phyloP scores from a whole-genome alignment of 2,888 invertebrate species.

The Dermolepida albohirtum region DNA sequence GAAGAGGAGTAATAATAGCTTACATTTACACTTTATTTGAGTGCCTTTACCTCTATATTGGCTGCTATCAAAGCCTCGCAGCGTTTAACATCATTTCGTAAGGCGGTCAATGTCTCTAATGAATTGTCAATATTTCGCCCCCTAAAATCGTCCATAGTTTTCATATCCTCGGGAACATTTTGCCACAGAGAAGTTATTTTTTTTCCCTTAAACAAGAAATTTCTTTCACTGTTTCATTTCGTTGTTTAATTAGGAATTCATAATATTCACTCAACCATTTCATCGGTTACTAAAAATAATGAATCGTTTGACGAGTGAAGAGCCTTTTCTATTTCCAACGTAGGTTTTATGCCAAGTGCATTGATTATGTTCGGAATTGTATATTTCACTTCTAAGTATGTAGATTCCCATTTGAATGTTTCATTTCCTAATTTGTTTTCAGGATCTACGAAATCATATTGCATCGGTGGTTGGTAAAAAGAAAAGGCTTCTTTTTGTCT shows the following conservation, averaged over 20 bases:
- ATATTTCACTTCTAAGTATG: constrained; percentile 59
- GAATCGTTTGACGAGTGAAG: constrained; percentile 63
- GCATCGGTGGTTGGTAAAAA: constrained; percentile 73
- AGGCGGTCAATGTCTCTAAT: constrained; percentile 68
- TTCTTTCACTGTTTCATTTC: constrained; percentile 69
- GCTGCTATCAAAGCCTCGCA: constrained; percentile 81
- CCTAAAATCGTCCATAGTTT: constrained; percentile 74
- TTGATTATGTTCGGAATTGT: constrained; percentile 62
- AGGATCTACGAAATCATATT: constrained; percentile 70
- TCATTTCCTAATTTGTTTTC: constrained; percentile 72
- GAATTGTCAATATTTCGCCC: constrained; percentile 72
- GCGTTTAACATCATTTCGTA: constrained; percentile 77
- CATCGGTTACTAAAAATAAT: constrained; percentile 71
- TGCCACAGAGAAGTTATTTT: constrained; percentile 78
- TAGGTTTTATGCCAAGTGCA: constrained; percentile 62
- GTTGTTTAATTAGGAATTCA: constrained; percentile 69
- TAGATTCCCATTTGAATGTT: constrained; percentile 68
- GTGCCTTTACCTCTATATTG: constrained; percentile 73
- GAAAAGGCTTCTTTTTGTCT: constrained; percentile 70
- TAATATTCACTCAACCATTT: constrained; percentile 70
- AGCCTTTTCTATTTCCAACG: constrained; percentile 62
- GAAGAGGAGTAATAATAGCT: too few species aligned
- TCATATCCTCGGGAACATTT: constrained; percentile 75
- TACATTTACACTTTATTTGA: neutral
- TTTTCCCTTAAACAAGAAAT: constrained; percentile 73